These are phyloP conservation scores for Mimachlamys varia DNA, from an alignment of 2,888 invertebrate species.

Conservation along the genomic window DNA sequence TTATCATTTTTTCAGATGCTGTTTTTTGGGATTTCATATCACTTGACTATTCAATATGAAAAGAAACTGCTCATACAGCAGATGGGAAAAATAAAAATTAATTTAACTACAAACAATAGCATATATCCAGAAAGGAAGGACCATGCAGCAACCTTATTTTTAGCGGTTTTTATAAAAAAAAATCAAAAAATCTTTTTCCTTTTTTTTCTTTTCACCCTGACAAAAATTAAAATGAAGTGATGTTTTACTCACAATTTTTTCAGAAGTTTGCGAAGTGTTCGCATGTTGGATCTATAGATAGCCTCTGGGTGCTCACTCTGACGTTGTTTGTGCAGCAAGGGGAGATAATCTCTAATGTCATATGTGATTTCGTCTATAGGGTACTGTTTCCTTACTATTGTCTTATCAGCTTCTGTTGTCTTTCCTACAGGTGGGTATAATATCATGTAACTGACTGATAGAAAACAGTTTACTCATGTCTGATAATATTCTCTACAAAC, in stretches of 20 bases:
- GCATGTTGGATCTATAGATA: constrained; percentile 68
- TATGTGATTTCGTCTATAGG: constrained; percentile 67
- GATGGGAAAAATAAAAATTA: too few species aligned
- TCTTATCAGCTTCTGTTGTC: constrained; percentile 58
- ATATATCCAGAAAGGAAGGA: too few species aligned
- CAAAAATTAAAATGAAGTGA: not conserved
- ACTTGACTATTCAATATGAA: too few species aligned
- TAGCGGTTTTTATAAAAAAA: too few species aligned
- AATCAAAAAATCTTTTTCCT: not conserved
- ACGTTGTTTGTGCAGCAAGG: constrained; percentile 69
- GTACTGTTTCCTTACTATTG: constrained; percentile 57
- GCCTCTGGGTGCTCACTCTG: constrained; percentile 71
- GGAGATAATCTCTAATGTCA: constrained; percentile 75
- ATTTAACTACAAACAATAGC: too few species aligned
- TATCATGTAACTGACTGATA: not conserved
- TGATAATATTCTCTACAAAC: too few species aligned
- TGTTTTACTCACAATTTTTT: constrained; percentile 72
- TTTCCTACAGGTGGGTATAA: constrained; percentile 51
- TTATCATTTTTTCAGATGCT: too few species aligned
- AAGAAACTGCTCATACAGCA: too few species aligned
- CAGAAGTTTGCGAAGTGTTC: constrained; percentile 68
- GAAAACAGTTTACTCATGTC: too few species aligned
- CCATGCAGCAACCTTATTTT: too few species aligned
- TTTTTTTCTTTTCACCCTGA: not conserved
- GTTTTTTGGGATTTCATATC: too few species aligned